Percentiles rank a stretch among this genome's conserved stretches.
phyloP scores from a whole-genome alignment of 2,797 vertebrate species.

The Chlorospingus flavigularis region DNA sequence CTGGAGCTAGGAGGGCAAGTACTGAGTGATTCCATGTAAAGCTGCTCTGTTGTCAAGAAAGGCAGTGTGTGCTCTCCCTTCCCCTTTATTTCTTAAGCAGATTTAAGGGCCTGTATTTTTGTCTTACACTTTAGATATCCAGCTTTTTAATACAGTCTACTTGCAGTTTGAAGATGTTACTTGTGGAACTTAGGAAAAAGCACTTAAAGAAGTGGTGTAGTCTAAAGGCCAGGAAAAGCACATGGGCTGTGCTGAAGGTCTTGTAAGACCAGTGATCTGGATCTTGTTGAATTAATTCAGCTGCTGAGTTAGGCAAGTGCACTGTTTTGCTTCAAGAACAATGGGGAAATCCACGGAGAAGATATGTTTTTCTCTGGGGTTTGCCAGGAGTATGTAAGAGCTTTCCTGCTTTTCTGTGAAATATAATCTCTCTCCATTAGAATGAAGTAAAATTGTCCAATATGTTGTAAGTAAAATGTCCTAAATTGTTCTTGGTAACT shows the following conservation, averaged over 20 bases:
- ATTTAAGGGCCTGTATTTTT: background rate
- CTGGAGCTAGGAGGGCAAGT: background rate
- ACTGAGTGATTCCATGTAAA: background rate
- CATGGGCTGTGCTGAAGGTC: background rate
- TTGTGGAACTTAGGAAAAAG: background rate
- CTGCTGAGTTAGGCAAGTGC: background rate
- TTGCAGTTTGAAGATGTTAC: background rate
- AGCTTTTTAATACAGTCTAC: background rate
- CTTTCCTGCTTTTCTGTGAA: background rate
- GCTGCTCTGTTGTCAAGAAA: background rate
- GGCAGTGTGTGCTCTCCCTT: background rate
- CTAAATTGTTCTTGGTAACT: background rate
- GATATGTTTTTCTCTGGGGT: background rate
- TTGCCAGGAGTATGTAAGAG: background rate
- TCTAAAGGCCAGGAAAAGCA: background rate
- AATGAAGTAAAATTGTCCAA: background rate
- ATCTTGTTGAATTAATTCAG: background rate
- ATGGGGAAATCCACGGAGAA: background rate
- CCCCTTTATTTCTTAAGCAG: rapidly evolving
- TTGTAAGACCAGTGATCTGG: background rate
- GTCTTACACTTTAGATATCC: background rate
- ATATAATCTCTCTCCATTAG: background rate
- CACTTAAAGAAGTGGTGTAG: background rate
- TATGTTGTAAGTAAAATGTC: background rate
- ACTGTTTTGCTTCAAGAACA: background rate